Evolutionary conservation across 2,797 vertebrate species (phyloP).

Genomic region (Chelmon rostratus): DNA sequence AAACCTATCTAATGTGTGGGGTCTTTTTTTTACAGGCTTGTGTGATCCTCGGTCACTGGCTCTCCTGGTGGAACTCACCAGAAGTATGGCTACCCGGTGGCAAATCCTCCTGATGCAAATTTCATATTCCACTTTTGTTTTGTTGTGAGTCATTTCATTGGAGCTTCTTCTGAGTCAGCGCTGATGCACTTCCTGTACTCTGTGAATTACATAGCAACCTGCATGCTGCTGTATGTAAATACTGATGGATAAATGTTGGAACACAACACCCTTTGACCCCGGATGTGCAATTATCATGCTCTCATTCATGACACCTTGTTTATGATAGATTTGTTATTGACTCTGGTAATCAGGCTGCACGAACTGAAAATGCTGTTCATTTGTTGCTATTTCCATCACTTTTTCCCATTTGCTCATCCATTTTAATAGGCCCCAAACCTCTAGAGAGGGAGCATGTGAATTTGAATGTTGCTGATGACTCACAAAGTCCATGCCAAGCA

Average conservation of each 20-base stretch:
- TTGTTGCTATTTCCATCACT: constrained; percentile 43
- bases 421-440: constrained; percentile 67
- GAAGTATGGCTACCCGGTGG: constrained; percentile 19
- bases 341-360: constrained; percentile 17
- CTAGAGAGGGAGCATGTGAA: constrained; percentile 65
- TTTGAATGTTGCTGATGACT: constrained; percentile 80
- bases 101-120: constrained; percentile 3
- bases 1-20: not conserved
- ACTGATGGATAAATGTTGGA: constrained; percentile 19
- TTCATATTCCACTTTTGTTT: constrained; percentile 18
- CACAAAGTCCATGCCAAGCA: constrained; percentile 75
- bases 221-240: constrained; percentile 11
- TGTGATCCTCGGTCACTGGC: constrained; percentile 38
- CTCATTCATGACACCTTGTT: constrained; percentile 19
- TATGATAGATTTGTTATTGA: constrained; percentile 8
- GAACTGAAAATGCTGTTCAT: constrained; percentile 6
- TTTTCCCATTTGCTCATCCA: constrained; percentile 52
- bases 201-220: constrained; percentile 31
- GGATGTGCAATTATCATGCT: not conserved
- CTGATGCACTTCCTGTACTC: not conserved
- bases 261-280: constrained; percentile 19
- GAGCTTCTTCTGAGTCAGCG: constrained; percentile 1
- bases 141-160: not conserved
- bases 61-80: constrained; percentile 31
- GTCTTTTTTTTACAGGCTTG: not conserved